phyloP scores from a whole-genome alignment of 2,797 vertebrate genomes.

The Mastacembelus armatus region DNA sequence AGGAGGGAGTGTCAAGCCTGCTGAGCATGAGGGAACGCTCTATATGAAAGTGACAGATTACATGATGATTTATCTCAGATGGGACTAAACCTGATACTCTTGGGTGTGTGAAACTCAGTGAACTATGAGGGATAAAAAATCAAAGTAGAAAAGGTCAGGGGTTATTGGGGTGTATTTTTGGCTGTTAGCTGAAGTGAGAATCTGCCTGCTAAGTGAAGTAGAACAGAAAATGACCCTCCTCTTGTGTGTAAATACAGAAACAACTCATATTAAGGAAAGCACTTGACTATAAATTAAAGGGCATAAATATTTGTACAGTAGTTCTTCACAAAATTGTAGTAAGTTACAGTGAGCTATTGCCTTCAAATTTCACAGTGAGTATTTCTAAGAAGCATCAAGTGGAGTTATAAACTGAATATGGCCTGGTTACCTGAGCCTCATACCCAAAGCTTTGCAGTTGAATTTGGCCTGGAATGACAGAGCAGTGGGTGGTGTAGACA shows the following conservation, averaged over 20 bases:
- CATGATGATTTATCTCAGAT: constrained; percentile 63
- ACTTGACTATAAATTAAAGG: not conserved
- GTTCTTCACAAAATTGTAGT: no score
- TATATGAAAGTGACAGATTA: constrained; percentile 55
- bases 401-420: not conserved
- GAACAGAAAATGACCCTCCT: constrained; percentile 25
- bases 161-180: constrained; percentile 71
- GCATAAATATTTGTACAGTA: not conserved
- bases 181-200: constrained; percentile 29
- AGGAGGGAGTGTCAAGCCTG: constrained; percentile 11
- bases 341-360: no score
- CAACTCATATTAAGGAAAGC: not conserved
- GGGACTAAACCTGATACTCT: constrained; percentile 62
- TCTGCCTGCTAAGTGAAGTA: constrained; percentile 34
- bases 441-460: constrained; percentile 20
- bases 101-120: constrained; percentile 50
- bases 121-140: constrained; percentile 51
- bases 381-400: constrained; percentile 1
- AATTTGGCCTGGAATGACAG: constrained; percentile 26
- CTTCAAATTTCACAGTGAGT: not conserved
- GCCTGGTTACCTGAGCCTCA: constrained; percentile 36
- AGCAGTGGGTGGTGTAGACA: constrained; percentile 11
- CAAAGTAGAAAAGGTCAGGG: constrained; percentile 64
- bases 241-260: constrained; percentile 9
- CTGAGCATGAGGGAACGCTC: constrained; percentile 51